Base-by-base conservation (phyloP, 1,140 invertebrate species). In the Adoxophyes honmai region DNA sequence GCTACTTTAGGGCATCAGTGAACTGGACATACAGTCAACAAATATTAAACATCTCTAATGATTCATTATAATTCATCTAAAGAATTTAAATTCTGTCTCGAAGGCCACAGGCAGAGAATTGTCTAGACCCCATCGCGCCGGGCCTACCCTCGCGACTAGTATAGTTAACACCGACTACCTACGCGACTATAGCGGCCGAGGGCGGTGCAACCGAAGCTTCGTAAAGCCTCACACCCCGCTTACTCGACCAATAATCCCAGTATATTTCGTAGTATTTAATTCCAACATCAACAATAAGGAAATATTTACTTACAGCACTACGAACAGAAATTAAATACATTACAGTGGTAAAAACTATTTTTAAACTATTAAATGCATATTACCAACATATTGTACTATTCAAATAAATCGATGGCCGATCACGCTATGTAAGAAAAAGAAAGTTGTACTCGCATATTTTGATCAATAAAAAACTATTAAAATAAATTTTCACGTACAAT, bases 361-460 rank as follows among this genome's bases (percentile, higher is more conserved):
- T 74, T 79, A 85, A 59, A 70, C 76, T 81, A 85, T 68, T 83
- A 83, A 85, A 85, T 85, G 80, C 80, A 78, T 65, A 60, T 78
- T 76, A 73, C 65, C 73, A 66, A 73, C 37, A 66, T 60, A 77
- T 82, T 82, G 76, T 81, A 81, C 73, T 79, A 75, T 73, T 68
- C 67, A 65, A 61, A 70, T 70, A 57, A 58, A 67, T 62, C 55
- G 60, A 73, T 72, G 68, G 68, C 70, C 64, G 66, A 70, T 64
- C 52, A 75, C 58, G 64, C 69, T 64, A 72, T 63, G 62, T 68
- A 59, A n/a, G n/a, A n/a, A n/a, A 68, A 61, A 55, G 67, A 70
- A 75, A 62, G 59, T 86, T 86, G 80, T 86, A 83, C 80, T 80
- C 71, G 65, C 55, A 59, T 66, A 64, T 75, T 76, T 78, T 74